Evolutionary conservation across 2,888 invertebrate species (phyloP), one percentile per base, ranked within the genome.

Genomic region (Andrena bucephala): DNA sequence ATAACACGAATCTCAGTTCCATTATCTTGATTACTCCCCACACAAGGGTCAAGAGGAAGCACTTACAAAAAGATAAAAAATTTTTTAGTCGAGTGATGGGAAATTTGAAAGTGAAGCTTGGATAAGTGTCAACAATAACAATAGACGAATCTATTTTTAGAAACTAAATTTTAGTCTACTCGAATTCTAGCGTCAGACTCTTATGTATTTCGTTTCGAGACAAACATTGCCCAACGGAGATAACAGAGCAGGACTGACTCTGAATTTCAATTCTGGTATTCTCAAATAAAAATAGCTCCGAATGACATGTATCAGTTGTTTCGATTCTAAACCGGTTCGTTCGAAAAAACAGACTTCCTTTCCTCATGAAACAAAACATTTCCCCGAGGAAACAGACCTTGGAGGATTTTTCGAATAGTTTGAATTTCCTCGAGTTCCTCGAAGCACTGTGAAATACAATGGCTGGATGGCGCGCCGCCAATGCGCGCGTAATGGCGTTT

Each of bases 271-370:
- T 4, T 13, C 6, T 27, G 29, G 20, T 77, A 42, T n/a, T 27
- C 27, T 33, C 8, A 48, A n/a, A 78, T 65, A 78, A 69, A 79
- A 78, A 69, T 79, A 79, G 31, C 68, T 36, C n/a, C 31, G 62
- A 16, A 63, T 36, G 24, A 1, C 4, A 50, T 13, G 42, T 42
- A 42, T 42, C 42, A 42, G 16, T 5, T 16, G n/a, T 20, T n/a
- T 29, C 24, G 42, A 69, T 24, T 48, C 69, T 57, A 57, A 57
- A 57, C 27, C 33, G 24, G 50, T 59, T 50, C 24, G 8, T 48
- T 33, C 13, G 7, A 13, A n/a, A 7, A n/a, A 31, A 50, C 59
- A 2, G 24, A 16, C 20, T 16, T 33, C 31, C 42, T 48, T 33
- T n/a, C 16, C 20, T 6, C 7, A 1, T 1, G n/a, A 42, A 4